Conservation (phyloP, 1,140 invertebrate genomes). For the Penaeus vannamei region DNA sequence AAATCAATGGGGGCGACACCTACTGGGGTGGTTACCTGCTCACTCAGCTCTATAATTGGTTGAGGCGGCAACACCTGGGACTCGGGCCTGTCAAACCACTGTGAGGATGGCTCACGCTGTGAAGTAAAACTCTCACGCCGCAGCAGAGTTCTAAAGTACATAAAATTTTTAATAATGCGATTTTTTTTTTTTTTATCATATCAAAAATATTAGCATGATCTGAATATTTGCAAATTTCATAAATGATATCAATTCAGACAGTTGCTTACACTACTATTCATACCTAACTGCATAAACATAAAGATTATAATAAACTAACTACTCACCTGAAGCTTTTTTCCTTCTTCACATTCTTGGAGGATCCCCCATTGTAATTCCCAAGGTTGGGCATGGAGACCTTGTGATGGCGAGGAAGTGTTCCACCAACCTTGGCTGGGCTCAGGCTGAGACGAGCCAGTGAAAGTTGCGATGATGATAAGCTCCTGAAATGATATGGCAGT, state of each 20-base stretch:
- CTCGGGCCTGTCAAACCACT: constrained; percentile 49
- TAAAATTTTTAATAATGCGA: not conserved
- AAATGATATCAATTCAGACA: too few species aligned
- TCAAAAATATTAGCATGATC: too few species aligned
- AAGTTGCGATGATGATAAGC: constrained; percentile 31
- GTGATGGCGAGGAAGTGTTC: constrained; percentile 43
- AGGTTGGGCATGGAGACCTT: constrained; percentile 32
- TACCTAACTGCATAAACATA: too few species aligned
- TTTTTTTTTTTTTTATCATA: not conserved
- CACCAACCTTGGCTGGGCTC: not conserved
- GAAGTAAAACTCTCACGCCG: constrained; percentile 53
- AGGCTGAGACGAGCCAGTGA: constrained; percentile 38
- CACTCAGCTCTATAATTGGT: constrained; percentile 53
- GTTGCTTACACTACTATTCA: too few species aligned
- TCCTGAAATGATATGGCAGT: not conserved
- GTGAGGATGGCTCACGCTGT: constrained; percentile 51
- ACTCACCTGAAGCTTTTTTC: constrained; percentile 44
- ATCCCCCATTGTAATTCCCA: not conserved
- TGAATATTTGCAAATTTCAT: too few species aligned
- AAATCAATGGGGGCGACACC: constrained; percentile 34
- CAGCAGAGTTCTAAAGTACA: constrained; percentile 26
- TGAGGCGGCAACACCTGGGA: constrained; percentile 17
- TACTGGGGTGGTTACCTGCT: constrained; percentile 52
- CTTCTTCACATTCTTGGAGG: constrained; percentile 44
- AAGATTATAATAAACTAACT: too few species aligned